Conservation (phyloP, 2,888 invertebrate species). For the Caenorhabditis japonica region DNA sequence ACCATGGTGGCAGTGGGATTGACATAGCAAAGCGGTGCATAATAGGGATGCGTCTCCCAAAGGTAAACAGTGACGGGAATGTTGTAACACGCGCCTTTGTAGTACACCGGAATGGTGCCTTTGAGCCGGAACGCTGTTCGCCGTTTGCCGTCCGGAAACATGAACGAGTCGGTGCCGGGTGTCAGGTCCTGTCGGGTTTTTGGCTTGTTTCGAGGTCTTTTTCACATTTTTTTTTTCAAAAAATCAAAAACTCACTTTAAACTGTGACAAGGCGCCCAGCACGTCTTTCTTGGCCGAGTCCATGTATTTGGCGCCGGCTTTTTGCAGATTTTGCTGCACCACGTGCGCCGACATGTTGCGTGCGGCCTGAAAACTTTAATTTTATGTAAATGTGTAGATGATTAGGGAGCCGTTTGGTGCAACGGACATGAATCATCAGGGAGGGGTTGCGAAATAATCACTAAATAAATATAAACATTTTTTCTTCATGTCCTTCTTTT, state of each 20-base stretch:
- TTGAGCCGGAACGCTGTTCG: slow-evolving; percentile 78
- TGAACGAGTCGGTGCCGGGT: slow-evolving; percentile 64
- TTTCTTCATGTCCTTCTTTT: too few relatives aligned
- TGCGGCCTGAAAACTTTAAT: too few relatives aligned
- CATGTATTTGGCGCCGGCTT: slow-evolving; percentile 61
- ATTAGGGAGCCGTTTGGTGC: too few relatives aligned
- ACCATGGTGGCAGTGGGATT: slow-evolving; percentile 92
- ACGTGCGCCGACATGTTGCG: slow-evolving; percentile 23
- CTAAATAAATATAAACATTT: not conserved
- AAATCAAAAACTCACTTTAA: slow-evolving; percentile 42
- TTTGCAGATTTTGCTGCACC: slow-evolving; percentile 46
- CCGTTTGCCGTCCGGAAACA: slow-evolving; percentile 77
- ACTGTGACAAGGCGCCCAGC: slow-evolving; percentile 65
- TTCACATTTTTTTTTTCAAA: not conserved
- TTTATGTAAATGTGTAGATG: too few relatives aligned
- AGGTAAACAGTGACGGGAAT: slow-evolving; percentile 97
- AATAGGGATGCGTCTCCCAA: slow-evolving; percentile 95
- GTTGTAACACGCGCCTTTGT: slow-evolving; percentile 86
- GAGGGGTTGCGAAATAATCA: slow-evolving; percentile 2
- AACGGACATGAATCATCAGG: slow-evolving; percentile 3
- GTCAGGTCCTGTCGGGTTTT: slow-evolving; percentile 58
- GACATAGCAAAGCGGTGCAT: slow-evolving; percentile 90
- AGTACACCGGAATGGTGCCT: slow-evolving; percentile 80
- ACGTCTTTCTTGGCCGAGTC: slow-evolving; percentile 72
- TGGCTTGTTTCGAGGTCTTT: not conserved